A percentile compares a stretch with the other conserved stretches of the same genome.
Evolutionary conservation across 2,888 invertebrate species (phyloP).

Genomic region (Zonitis immaculata): DNA sequence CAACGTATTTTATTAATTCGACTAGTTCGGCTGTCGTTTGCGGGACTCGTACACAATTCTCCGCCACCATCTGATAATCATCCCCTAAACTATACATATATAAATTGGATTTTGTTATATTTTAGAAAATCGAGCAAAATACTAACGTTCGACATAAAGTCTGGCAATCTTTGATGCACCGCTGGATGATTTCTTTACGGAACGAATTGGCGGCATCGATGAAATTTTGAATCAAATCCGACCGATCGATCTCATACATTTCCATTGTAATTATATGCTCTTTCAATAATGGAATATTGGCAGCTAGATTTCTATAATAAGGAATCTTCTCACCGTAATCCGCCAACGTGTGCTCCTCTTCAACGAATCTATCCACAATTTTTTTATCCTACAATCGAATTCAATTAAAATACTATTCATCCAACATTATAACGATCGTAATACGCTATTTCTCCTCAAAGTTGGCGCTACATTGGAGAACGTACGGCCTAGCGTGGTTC

Average conservation of each 20-base stretch:
- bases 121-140: too few relatives aligned
- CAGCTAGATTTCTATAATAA: conserved; percentile 59
- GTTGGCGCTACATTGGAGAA: too few relatives aligned
- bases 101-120: too few relatives aligned
- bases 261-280: conserved; percentile 71
- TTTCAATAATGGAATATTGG: conserved; percentile 56
- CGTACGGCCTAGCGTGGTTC: too few relatives aligned
- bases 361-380: conserved; percentile 64
- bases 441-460: too few relatives aligned
- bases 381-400: conserved; percentile 52
- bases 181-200: conserved; percentile 64
- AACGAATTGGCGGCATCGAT: conserved; percentile 64
- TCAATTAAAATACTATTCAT: too few relatives aligned
- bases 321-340: conserved; percentile 59
- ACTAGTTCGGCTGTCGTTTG: conserved; percentile 81
- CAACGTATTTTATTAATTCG: conserved; percentile 72
- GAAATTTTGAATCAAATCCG: conserved; percentile 68
- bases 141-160: conserved; percentile 66
- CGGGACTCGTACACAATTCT: conserved; percentile 73
- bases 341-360: conserved; percentile 60
- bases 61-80: conserved; percentile 77
- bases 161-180: conserved; percentile 79
- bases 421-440: too few relatives aligned
- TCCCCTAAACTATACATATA: conserved; percentile 82
- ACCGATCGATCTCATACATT: conserved; percentile 80